Evolutionary conservation across 2,113 vertebrate species (phyloP).

Genomic region (Gulo gulo): DNA sequence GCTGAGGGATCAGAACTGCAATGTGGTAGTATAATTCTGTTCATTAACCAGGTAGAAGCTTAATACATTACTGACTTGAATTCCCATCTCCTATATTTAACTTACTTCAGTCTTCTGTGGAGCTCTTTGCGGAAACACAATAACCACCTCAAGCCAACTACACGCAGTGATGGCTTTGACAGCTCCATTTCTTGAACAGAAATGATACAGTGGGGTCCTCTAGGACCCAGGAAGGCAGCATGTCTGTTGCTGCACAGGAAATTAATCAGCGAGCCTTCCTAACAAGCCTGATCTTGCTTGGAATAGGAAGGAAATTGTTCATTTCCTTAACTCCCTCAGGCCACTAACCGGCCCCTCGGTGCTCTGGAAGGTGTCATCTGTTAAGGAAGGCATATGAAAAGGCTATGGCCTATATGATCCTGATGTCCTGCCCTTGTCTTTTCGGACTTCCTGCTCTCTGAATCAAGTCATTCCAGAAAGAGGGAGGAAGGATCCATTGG

Average conservation of each 20-base stretch:
- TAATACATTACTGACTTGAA: background rate
- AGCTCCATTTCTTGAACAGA: constrained; percentile 37
- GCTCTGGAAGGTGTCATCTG: background rate
- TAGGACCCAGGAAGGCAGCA: background rate
- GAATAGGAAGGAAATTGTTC: constrained; percentile 32
- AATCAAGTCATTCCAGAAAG: background rate
- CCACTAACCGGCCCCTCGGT: background rate
- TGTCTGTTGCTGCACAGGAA: background rate
- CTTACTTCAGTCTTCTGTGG: background rate
- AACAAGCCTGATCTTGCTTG: background rate
- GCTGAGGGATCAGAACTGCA: background rate
- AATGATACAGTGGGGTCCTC: background rate
- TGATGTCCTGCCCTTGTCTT: background rate
- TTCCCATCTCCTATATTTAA: background rate
- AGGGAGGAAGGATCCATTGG: background rate
- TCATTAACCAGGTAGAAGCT: background rate
- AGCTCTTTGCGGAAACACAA: background rate
- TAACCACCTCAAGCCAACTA: background rate
- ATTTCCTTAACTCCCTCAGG: constrained; percentile 41
- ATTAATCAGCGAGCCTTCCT: background rate
- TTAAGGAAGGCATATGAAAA: background rate
- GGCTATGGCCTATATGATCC: no score
- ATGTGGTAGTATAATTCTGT: background rate
- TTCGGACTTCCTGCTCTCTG: background rate
- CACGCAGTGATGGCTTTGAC: background rate